These are phyloP conservation scores for Baccha elongata DNA, from an alignment of 2,888 invertebrate genomes.

Conservation along the genomic window DNA sequence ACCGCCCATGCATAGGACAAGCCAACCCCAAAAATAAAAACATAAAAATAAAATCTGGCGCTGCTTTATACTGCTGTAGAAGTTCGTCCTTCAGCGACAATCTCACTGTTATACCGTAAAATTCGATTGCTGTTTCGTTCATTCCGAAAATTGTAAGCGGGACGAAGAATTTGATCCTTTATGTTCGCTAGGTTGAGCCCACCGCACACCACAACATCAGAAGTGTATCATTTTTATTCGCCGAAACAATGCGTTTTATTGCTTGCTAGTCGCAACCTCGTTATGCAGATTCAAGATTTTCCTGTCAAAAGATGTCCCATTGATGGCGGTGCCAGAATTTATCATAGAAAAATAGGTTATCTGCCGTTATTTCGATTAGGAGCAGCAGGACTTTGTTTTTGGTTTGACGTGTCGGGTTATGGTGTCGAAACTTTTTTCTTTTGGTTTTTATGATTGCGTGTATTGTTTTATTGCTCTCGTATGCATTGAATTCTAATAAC, in stretches of 20 bases:
- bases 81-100: slow-evolving; percentile 33
- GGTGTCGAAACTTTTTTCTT: slow-evolving; percentile 1
- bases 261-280: slow-evolving; percentile 61
- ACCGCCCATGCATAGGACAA: not conserved
- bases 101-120: slow-evolving; percentile 38
- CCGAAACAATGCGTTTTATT: slow-evolving; percentile 66
- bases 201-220: not conserved
- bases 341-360: slow-evolving; percentile 51
- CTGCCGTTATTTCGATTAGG: slow-evolving; percentile 11
- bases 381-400: slow-evolving; percentile 6
- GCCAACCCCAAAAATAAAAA: slow-evolving; percentile 1
- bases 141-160: slow-evolving; percentile 19
- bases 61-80: slow-evolving; percentile 26
- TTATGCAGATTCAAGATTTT: slow-evolving; percentile 56
- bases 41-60: slow-evolving; percentile 21
- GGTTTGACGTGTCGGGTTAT: too few species aligned
- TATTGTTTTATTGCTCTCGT: slow-evolving; percentile 69
- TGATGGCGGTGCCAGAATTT: slow-evolving; percentile 15
- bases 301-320: slow-evolving; percentile 49
- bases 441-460: slow-evolving; percentile 43
- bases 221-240: slow-evolving; percentile 55
- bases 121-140: slow-evolving; percentile 17
- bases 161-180: not conserved
- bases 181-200: slow-evolving; percentile 7
- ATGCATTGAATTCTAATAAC: slow-evolving; percentile 67